These are phyloP conservation scores for Cabera pusaria DNA, from an alignment of 2,888 invertebrate species.

Conservation along the genomic window DNA sequence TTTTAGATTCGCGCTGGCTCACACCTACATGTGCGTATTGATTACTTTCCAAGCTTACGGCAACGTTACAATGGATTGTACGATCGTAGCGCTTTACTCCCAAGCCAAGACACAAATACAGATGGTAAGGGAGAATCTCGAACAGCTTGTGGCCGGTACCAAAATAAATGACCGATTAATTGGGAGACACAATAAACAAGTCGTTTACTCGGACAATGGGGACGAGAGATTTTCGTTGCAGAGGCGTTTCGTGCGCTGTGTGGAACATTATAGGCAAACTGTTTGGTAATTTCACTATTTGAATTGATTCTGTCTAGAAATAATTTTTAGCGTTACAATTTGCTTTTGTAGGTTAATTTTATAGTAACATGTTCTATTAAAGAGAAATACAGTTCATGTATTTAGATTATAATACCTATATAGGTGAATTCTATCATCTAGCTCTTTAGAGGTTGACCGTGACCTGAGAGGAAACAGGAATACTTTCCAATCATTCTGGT, in stretches of 20 bases:
- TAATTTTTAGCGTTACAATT: too few species aligned
- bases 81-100: constrained; percentile 61
- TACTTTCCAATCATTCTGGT: too few species aligned
- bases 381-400: too few species aligned
- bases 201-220: constrained; percentile 35
- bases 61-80: constrained; percentile 67
- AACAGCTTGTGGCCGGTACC: constrained; percentile 45
- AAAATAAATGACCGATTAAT: constrained; percentile 24
- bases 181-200: constrained; percentile 22
- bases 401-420: too few species aligned
- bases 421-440: too few species aligned
- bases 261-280: constrained; percentile 57
- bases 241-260: constrained; percentile 49
- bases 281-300: constrained; percentile 47
- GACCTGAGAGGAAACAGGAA: too few species aligned
- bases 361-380: too few species aligned
- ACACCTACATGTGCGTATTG: constrained; percentile 50
- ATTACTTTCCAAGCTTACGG: constrained; percentile 61
- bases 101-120: constrained; percentile 61
- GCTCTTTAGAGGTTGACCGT: too few species aligned
- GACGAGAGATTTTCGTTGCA: constrained; percentile 37
- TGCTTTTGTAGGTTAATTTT: too few species aligned
- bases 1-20: constrained; percentile 57
- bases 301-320: too few species aligned
- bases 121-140: constrained; percentile 57